Evolutionary conservation across 2,888 invertebrate species (phyloP), one percentile per base, ranked within the genome.

Genomic region (Palloptera scutellata): DNA sequence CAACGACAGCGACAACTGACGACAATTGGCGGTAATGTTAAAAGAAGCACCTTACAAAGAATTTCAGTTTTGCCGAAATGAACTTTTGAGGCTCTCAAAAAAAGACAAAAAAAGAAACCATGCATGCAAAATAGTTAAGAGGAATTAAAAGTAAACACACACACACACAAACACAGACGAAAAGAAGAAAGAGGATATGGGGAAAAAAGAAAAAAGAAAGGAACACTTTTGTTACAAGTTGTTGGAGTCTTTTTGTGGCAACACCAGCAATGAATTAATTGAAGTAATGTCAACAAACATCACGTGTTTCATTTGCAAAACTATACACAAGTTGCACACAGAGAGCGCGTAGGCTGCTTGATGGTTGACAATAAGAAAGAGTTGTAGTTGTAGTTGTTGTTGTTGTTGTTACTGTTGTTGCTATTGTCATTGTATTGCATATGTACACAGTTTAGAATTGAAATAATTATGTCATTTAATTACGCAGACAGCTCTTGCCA

Each of bases 401-500:
- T 30, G 2, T 30, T 30, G 30, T 30, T 4, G 6, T 30, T 30
- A 6, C 6, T 30, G n/a, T n/a, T n/a, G n/a, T n/a, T n/a, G n/a
- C n/a, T n/a, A n/a, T n/a, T n/a, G n/a, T n/a, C n/a, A n/a, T n/a
- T n/a, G n/a, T n/a, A n/a, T n/a, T n/a, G n/a, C n/a, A n/a, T n/a
- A n/a, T n/a, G n/a, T n/a, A 30, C 6, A 30, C 30, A 30, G 6
- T 6, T 30, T 30, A 30, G 30, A 30, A 30, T 6, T 30, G 30
- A 30, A 30, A 82, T 81, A 81, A 81, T 81, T 81, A 83, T 83
- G 82, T 80, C 83, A 82, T 81, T 81, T 81, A 81, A 81, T 83
- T 82, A 81, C 76, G 81, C 80, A 77, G 79, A 79, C 82, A 82
- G 80, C 75, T 70, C 30, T 70, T 43, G 61, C 58, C 63, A 70